Evolutionary conservation across 2,797 vertebrate genomes (phyloP).

Genomic region (Enteromius argenteus): DNA sequence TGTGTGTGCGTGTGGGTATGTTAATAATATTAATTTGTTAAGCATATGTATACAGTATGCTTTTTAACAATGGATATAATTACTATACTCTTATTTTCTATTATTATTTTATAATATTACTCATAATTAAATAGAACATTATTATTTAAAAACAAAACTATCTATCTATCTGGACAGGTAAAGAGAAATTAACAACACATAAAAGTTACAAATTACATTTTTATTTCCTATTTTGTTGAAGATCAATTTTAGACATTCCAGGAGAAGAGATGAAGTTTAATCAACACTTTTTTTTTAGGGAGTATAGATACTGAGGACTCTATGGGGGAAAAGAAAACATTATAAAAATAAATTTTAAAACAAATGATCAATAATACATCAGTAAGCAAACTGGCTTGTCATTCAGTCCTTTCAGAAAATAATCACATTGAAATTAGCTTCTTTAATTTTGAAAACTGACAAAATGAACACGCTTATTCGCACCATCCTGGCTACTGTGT

Average conservation of each 20-base stretch:
- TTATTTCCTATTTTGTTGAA: constrained; percentile 5
- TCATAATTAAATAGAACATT: neutral
- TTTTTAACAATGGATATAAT: neutral
- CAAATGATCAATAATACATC: neutral
- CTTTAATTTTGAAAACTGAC: neutral
- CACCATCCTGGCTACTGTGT: neutral
- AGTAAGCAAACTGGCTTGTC: neutral
- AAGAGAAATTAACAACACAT: neutral
- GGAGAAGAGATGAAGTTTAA: neutral
- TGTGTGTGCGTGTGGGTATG: no score
- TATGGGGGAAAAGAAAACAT: neutral
- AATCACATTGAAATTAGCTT: constrained; percentile 11
- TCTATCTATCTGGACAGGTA: no score
- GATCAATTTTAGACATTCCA: constrained; percentile 12
- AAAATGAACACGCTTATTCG: neutral
- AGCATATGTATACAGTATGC: no score
- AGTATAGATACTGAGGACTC: neutral
- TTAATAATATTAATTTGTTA: no score
- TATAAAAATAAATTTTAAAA: constrained; percentile 22
- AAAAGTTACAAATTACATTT: constrained; percentile 3
- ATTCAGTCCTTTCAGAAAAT: neutral
- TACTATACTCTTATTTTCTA: neutral
- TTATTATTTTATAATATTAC: neutral
- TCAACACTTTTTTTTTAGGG: constrained; percentile 5
- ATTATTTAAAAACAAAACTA: no score